These are phyloP conservation scores for Eunapius fragilis DNA, from an alignment of 37 sponge, comb jelly and placozoan species.

Conservation along the genomic window DNA sequence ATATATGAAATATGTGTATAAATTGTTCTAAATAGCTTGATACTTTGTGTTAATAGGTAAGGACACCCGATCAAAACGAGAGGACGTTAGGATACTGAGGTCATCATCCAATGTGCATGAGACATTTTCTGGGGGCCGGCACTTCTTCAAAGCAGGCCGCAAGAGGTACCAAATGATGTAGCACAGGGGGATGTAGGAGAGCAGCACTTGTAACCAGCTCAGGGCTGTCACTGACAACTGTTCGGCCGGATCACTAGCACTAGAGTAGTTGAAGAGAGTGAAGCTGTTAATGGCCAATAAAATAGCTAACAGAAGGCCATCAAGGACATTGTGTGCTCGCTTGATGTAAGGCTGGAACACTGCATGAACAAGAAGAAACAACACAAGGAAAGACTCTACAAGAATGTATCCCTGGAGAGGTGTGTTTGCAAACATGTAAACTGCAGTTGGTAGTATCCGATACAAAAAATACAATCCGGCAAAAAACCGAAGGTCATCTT, in stretches of 20 bases:
- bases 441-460: background rate
- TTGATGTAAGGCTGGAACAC: conserved; percentile 53
- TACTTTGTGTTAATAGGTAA: background rate
- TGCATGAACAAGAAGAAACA: conserved; percentile 22
- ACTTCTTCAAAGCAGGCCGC: background rate
- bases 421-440: background rate
- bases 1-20: background rate
- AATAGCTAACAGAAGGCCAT: conserved; percentile 32
- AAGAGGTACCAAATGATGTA: background rate
- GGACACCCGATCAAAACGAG: background rate
- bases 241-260: background rate
- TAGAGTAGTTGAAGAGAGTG: conserved; percentile 6
- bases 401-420: background rate
- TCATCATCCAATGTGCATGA: background rate
- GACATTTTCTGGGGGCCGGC: background rate
- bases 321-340: conserved; percentile 38
- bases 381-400: background rate
- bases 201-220: background rate
- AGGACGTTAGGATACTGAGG: background rate
- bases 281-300: conserved; percentile 26
- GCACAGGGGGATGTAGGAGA: background rate
- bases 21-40: background rate
- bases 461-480: conserved; percentile 62
- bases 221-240: background rate
- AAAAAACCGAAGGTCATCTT: conserved; percentile 51